Evolutionary conservation across 2,113 vertebrate species (phyloP).

Genomic region (Lates calcarifer): DNA sequence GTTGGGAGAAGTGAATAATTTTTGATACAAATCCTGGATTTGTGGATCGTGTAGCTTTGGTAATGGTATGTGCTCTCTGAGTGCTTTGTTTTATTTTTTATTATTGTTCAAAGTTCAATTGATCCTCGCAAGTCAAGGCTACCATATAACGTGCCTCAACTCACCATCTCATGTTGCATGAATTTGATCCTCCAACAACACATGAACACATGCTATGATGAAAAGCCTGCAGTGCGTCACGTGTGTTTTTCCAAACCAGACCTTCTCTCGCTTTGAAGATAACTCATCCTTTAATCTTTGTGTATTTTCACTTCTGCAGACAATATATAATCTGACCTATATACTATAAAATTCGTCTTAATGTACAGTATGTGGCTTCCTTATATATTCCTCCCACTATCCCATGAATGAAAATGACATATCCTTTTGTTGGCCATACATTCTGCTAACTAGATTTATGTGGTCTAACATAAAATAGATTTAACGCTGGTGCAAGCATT

Average conservation of each 20-base stretch:
- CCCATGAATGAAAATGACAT: slow-evolving; percentile 12
- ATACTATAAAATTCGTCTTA: not conserved
- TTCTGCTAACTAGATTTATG: slow-evolving; percentile 34
- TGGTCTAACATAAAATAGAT: slow-evolving; percentile 25
- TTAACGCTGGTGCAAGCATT: slow-evolving; percentile 6
- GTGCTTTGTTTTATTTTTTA: too few species aligned
- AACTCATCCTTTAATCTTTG: slow-evolving; percentile 12
- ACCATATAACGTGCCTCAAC: not conserved
- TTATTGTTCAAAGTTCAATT: not conserved
- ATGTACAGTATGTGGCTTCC: not conserved
- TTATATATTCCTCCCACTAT: not conserved
- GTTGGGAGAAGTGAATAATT: too few species aligned
- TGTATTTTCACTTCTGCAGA: not conserved
- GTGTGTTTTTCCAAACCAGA: not conserved
- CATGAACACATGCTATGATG: slow-evolving; percentile 10
- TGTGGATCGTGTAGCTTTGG: too few species aligned
- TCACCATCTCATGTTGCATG: not conserved
- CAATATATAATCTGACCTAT: not conserved
- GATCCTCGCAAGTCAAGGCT: not conserved
- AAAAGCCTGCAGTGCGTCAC: not conserved
- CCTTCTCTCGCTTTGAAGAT: slow-evolving; percentile 21
- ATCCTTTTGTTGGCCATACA: slow-evolving; percentile 8
- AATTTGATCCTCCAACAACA: not conserved
- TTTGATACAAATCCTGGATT: too few species aligned
- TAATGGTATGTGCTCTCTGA: too few species aligned